Percentiles rank a stretch among this genome's conserved stretches.
Conservation (phyloP, 2,113 vertebrate species). For the Stegostoma tigrinum region DNA sequence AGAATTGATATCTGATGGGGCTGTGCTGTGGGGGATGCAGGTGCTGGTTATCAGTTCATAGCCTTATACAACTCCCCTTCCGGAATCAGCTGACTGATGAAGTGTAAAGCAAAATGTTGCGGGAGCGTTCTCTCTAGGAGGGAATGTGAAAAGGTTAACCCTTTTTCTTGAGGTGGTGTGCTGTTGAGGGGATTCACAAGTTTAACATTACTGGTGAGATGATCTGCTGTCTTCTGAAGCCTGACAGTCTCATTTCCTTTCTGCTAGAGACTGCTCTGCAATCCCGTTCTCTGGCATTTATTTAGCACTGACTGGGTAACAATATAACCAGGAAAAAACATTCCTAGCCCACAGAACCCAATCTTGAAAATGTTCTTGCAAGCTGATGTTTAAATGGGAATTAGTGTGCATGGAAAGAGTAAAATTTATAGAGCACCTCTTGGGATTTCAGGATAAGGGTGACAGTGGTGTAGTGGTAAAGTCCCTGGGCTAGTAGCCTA, state of each 20-base stretch:
- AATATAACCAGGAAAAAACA: background rate
- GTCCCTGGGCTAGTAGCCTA: no score
- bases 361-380: background rate
- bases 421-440: background rate
- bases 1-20: background rate
- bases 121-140: background rate
- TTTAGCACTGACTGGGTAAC: background rate
- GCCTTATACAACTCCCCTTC: background rate
- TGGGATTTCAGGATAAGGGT: no score
- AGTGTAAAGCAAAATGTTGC: conserved; percentile 29
- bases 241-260: background rate
- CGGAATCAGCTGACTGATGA: conserved; percentile 25
- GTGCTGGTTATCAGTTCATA: background rate
- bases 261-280: background rate
- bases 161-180: background rate
- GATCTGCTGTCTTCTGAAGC: background rate
- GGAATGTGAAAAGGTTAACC: background rate
- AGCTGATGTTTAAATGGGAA: background rate
- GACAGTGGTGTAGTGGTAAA: no score
- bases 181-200: background rate
- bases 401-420: background rate
- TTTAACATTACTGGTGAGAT: background rate
- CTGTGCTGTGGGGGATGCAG: background rate
- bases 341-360: background rate
- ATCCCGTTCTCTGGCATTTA: background rate